phyloP scores from a whole-genome alignment of 2,113 vertebrate genomes.

The Vidua macroura region DNA sequence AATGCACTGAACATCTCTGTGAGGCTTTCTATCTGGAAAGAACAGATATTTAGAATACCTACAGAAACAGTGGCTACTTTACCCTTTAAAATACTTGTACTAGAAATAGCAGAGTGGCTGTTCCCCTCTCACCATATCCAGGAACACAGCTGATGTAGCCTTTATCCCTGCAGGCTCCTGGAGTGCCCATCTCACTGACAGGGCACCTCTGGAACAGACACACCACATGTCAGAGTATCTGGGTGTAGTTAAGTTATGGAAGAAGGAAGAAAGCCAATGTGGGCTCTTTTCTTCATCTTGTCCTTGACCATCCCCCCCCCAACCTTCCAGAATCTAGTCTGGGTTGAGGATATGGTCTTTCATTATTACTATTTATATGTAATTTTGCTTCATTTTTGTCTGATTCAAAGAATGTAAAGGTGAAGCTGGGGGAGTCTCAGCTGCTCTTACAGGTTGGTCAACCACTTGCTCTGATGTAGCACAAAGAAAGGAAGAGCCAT shows the following conservation, averaged over 20 bases:
- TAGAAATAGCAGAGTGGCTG: background rate
- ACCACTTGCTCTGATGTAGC: background rate
- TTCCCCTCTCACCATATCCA: background rate
- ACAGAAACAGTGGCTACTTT: background rate
- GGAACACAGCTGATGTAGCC: background rate
- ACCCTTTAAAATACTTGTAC: background rate
- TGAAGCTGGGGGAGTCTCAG: background rate
- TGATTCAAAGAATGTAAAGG: background rate
- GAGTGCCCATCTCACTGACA: background rate
- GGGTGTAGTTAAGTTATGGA: background rate
- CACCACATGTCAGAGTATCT: fast-evolving
- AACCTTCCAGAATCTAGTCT: background rate
- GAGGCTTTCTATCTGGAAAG: background rate
- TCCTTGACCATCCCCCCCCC: background rate
- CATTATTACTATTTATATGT: background rate
- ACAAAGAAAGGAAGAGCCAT: background rate
- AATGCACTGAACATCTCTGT: background rate
- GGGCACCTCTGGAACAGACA: fast-evolving
- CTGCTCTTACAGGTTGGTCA: background rate
- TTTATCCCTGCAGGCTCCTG: background rate
- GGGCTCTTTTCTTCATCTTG: background rate
- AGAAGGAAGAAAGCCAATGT: background rate
- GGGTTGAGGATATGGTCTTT: background rate
- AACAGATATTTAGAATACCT: background rate
- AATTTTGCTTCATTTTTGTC: background rate